These are phyloP conservation scores for Serrognathus titanus DNA, from an alignment of 2,888 invertebrate genomes.

Conservation along the genomic window DNA sequence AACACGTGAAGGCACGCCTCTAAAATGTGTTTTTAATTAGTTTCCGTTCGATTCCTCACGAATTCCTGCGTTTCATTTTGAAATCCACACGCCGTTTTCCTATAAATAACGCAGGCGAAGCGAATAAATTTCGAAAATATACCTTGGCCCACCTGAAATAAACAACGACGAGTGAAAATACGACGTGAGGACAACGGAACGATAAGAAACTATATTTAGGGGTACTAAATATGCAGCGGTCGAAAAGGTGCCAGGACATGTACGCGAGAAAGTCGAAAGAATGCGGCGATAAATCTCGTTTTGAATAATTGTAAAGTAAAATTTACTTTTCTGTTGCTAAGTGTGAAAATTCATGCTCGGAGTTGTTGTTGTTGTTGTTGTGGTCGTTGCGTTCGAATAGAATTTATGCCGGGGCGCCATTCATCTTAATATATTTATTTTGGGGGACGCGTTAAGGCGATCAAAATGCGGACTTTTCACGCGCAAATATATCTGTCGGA, in stretches of 20 bases:
- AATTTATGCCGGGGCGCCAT: slow-evolving; percentile 1
- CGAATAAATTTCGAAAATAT: slow-evolving; percentile 1
- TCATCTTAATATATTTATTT: slow-evolving; percentile 10
- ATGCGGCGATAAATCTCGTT: slow-evolving; percentile 7
- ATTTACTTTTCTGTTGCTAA: slow-evolving; percentile 3
- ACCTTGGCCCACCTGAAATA: not conserved
- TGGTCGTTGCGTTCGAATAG: not conserved
- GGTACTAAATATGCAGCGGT: slow-evolving; percentile 7
- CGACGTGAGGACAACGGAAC: slow-evolving; percentile 3
- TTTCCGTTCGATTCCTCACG: too few relatives aligned
- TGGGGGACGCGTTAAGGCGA: not conserved
- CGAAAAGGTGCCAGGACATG: slow-evolving; percentile 1
- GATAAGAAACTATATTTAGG: slow-evolving; percentile 7
- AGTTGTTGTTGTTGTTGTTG: too few relatives aligned
- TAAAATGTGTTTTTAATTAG: too few relatives aligned
- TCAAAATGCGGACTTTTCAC: not conserved
- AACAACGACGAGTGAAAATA: not conserved
- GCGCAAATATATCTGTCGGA: not conserved
- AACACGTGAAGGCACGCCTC: too few relatives aligned
- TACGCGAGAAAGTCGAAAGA: slow-evolving; percentile 8
- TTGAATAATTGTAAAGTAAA: slow-evolving; percentile 10
- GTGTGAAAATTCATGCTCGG: slow-evolving; percentile 5
- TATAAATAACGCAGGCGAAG: too few relatives aligned
- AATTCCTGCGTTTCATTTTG: too few relatives aligned
- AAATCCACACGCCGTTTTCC: too few relatives aligned